phyloP scores from a whole-genome alignment of 2,113 vertebrate species.

The Camelus dromedarius region DNA sequence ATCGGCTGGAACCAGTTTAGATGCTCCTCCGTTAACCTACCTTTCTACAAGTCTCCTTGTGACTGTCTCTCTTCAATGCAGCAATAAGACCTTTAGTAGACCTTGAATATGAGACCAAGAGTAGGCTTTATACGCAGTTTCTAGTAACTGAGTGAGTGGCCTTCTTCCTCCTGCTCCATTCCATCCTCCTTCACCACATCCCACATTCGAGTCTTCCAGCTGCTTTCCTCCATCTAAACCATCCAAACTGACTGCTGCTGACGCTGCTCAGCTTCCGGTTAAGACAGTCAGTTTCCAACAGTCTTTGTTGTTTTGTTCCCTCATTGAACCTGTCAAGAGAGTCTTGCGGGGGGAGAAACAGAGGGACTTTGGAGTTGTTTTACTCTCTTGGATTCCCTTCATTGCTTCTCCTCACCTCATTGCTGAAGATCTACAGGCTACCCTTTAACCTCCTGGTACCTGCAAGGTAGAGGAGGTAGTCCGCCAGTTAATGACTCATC shows the following conservation, averaged over 20 bases:
- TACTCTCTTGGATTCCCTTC: neutral
- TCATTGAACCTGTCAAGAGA: neutral
- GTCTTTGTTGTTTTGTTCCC: neutral
- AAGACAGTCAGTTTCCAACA: neutral
- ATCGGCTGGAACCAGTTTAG: neutral
- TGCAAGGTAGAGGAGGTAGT: rapidly evolving
- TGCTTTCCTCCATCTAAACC: neutral
- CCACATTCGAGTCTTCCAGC: neutral
- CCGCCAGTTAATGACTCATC: neutral
- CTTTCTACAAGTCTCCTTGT: neutral
- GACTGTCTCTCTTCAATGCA: neutral
- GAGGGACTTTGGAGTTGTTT: neutral
- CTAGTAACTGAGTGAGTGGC: neutral
- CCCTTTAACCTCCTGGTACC: neutral
- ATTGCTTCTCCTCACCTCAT: neutral
- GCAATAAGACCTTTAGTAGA: no score
- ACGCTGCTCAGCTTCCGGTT: neutral
- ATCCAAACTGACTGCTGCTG: neutral
- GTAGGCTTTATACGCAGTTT: neutral
- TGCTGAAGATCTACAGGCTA: neutral
- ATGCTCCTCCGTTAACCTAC: neutral
- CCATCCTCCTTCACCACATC: neutral
- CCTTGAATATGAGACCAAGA: no score
- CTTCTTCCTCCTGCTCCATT: neutral
- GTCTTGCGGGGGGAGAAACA: no score